Evolutionary conservation across 2,113 vertebrate genomes (phyloP).

Genomic region (Butorides virescens): DNA sequence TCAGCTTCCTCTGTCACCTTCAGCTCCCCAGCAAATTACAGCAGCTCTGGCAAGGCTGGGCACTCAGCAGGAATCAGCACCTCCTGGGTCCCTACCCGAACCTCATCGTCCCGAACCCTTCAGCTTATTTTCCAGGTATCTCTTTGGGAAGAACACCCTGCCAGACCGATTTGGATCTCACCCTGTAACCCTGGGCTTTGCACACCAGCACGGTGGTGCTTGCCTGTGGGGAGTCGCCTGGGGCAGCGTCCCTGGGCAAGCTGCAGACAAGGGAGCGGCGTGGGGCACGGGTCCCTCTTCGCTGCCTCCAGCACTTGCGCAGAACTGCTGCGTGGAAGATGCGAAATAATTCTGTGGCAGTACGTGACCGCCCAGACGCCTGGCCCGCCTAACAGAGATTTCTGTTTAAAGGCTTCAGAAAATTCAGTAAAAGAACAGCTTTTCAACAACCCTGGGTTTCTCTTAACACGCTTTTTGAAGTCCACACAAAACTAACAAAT

Average conservation of each 20-base stretch:
- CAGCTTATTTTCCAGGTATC: background rate
- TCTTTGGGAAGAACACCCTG: background rate
- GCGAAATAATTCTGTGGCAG: background rate
- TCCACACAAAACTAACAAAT: background rate
- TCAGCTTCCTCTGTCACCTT: background rate
- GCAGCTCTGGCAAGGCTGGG: background rate
- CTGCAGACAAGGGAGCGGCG: background rate
- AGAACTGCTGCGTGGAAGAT: background rate
- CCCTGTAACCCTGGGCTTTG: background rate
- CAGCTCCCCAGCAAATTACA: background rate
- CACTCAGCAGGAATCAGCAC: background rate
- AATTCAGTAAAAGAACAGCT: background rate
- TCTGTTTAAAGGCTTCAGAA: background rate
- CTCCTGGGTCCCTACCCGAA: background rate
- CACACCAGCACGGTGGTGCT: rapidly evolving
- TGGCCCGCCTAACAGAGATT: background rate
- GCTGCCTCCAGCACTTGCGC: background rate
- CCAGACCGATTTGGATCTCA: background rate
- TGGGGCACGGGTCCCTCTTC: background rate
- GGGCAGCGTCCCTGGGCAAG: background rate
- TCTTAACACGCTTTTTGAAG: background rate
- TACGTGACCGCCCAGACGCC: background rate
- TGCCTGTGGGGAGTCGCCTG: rapidly evolving
- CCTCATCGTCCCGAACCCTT: background rate
- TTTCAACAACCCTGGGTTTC: background rate